A percentile compares a stretch with the other conserved stretches of the same genome.
phyloP scores from a whole-genome alignment of 2,113 vertebrate species.

The Hystrix brachyura region DNA sequence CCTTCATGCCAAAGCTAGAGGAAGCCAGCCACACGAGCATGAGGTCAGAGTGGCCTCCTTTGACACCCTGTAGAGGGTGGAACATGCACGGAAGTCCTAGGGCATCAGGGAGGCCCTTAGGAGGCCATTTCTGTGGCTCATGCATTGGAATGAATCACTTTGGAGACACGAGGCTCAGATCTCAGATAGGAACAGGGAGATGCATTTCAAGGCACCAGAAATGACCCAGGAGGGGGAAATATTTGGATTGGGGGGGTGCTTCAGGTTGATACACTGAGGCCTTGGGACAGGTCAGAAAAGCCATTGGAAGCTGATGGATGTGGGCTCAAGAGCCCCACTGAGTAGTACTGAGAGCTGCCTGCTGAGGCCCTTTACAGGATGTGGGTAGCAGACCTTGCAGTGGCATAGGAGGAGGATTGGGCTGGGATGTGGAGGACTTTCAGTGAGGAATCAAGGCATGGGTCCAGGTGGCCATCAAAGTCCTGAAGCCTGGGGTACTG shows the following conservation, averaged over 20 bases:
- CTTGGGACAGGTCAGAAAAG: too few relatives aligned
- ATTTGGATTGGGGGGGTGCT: fast-evolving
- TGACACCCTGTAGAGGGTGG: fast-evolving
- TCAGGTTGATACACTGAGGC: fast-evolving
- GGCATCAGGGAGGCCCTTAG: not conserved
- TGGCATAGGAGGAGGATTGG: too few relatives aligned
- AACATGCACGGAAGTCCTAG: too few relatives aligned
- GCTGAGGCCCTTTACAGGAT: not conserved
- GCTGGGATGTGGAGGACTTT: not conserved
- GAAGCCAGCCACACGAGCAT: fast-evolving
- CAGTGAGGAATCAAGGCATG: too few relatives aligned
- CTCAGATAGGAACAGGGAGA: not conserved
- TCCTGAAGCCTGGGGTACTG: too few relatives aligned
- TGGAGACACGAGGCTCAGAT: fast-evolving
- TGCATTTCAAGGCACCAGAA: not conserved
- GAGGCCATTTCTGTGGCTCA: fast-evolving
- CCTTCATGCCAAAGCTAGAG: not conserved
- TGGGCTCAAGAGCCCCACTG: not conserved
- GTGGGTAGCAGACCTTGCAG: not conserved
- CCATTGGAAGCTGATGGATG: fast-evolving
- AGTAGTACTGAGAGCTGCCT: not conserved
- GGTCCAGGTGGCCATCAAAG: fast-evolving
- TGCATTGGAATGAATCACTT: not conserved
- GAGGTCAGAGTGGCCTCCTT: not conserved
- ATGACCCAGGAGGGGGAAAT: too few relatives aligned